Evolutionary conservation across 2,797 vertebrate genomes (phyloP).

Genomic region (Bufotes viridis): DNA sequence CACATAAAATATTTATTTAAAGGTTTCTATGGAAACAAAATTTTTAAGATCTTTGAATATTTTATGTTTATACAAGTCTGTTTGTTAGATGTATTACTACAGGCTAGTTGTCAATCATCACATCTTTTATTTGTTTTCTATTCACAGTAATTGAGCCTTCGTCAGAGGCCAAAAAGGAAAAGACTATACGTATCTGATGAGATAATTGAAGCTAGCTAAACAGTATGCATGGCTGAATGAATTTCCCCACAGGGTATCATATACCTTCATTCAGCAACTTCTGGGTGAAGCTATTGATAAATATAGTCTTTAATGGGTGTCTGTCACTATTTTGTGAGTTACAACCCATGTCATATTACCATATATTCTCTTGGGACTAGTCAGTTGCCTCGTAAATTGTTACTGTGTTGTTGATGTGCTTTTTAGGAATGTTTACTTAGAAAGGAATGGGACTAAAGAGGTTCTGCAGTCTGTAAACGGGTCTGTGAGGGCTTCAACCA

Average conservation of each 20-base stretch:
- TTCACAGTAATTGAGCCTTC: slow-evolving; percentile 39
- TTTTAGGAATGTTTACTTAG: background rate
- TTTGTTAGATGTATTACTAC: slow-evolving; percentile 42
- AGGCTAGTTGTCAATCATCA: slow-evolving; percentile 49
- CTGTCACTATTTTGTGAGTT: slow-evolving; percentile 2
- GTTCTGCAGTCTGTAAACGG: no score
- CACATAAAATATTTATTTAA: background rate
- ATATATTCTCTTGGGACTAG: background rate
- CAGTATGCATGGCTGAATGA: slow-evolving; percentile 40
- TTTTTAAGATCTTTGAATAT: slow-evolving; percentile 15
- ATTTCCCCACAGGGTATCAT: slow-evolving; percentile 27
- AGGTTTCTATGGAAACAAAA: slow-evolving; percentile 29
- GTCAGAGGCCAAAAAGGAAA: slow-evolving; percentile 30
- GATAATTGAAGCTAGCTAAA: slow-evolving; percentile 18
- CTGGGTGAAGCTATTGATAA: background rate
- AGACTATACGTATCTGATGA: slow-evolving; percentile 33
- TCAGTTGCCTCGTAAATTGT: background rate
- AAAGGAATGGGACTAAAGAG: background rate
- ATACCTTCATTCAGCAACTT: background rate
- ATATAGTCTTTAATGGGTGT: background rate
- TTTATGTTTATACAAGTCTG: slow-evolving; percentile 19
- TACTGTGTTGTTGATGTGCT: background rate
- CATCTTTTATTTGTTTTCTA: slow-evolving; percentile 36
- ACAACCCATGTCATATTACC: background rate
- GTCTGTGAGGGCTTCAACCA: background rate